Percentiles rank a stretch among this genome's conserved stretches.
Evolutionary conservation across 1,140 invertebrate species (phyloP).

Genomic region (Drosophila pseudoananassae): DNA sequence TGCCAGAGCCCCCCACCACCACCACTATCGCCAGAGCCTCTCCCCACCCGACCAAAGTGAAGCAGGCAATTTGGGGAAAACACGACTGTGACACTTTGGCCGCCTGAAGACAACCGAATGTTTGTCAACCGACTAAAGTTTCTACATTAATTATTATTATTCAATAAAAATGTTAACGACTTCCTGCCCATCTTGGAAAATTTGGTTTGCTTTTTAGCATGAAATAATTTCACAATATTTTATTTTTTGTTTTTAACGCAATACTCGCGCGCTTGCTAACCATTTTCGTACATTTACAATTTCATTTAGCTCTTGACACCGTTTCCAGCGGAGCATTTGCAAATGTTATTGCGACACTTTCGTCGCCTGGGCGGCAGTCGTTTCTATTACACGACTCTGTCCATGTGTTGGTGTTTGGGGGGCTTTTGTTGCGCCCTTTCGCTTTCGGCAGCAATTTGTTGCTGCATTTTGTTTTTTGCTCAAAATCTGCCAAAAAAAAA

Average conservation of each 20-base stretch:
- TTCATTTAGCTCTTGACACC: background rate
- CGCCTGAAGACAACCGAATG: background rate
- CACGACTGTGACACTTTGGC: background rate
- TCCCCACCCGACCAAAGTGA: background rate
- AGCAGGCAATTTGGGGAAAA: background rate
- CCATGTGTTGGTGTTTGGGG: slow-evolving; percentile 17
- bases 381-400: slow-evolving; percentile 42
- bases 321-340: background rate
- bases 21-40: too few relatives aligned
- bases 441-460: slow-evolving; percentile 70
- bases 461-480: slow-evolving; percentile 27
- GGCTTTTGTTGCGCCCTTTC: slow-evolving; percentile 63
- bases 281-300: slow-evolving; percentile 1
- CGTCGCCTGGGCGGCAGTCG: slow-evolving; percentile 25
- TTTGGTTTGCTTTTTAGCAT: too few relatives aligned
- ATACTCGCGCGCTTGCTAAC: background rate
- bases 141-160: background rate
- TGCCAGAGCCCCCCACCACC: too few relatives aligned
- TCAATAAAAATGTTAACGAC: too few relatives aligned
- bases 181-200: too few relatives aligned
- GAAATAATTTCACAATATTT: too few relatives aligned
- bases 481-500: too few relatives aligned
- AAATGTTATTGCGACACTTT: slow-evolving; percentile 23
- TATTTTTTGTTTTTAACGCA: too few relatives aligned
- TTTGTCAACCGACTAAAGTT: background rate